Evolutionary conservation across 1,140 invertebrate species (phyloP).

Genomic region (Aphelinus atriplicis): DNA sequence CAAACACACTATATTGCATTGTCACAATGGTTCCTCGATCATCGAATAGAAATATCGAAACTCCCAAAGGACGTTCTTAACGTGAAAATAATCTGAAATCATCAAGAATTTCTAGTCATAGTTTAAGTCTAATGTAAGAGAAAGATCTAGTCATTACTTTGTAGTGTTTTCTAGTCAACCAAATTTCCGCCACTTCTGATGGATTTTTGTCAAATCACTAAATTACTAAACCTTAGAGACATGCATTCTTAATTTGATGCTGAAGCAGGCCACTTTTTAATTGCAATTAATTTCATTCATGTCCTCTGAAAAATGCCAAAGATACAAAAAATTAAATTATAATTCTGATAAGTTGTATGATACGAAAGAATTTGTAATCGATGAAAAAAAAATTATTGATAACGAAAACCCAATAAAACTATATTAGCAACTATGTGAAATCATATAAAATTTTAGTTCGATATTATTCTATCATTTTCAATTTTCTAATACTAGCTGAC

Average conservation of each 20-base stretch:
- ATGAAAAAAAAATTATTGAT: no score
- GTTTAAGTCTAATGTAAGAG: background rate
- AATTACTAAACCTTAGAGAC: constrained; percentile 13
- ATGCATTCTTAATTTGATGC: constrained; percentile 26
- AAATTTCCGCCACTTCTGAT: background rate
- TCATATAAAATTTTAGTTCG: constrained; percentile 6
- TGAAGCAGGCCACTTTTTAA: constrained; percentile 32
- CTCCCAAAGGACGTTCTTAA: constrained; percentile 11
- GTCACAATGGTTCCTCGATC: background rate
- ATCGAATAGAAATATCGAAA: background rate
- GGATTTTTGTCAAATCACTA: background rate
- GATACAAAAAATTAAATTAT: constrained; percentile 5
- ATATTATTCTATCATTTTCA: constrained; percentile 27
- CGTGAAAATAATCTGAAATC: background rate
- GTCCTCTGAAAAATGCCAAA: constrained; percentile 1
- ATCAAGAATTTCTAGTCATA: constrained; percentile 27
- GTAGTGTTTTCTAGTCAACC: constrained; percentile 24
- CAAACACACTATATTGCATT: background rate
- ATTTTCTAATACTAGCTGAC: constrained; percentile 35
- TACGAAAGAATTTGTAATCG: no score
- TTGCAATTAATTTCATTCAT: constrained; percentile 37
- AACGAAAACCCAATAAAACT: no score
- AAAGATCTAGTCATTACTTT: constrained; percentile 25
- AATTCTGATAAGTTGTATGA: background rate
- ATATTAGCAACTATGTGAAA: background rate